Conservation (phyloP, 2,888 invertebrate species). For the Sussaba pulchella region DNA sequence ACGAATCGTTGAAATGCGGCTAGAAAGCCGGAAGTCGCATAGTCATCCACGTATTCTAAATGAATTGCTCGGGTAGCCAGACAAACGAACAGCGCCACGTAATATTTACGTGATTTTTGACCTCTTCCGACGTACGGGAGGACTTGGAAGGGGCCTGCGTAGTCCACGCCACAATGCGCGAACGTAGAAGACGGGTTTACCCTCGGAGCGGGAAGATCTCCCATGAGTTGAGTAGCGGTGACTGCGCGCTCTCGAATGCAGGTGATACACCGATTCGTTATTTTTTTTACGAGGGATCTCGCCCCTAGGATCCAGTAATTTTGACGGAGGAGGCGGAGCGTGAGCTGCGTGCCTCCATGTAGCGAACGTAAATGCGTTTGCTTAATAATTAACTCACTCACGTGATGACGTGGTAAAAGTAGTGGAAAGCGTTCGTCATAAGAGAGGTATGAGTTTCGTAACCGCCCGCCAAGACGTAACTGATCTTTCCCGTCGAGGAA, state of each 20-base stretch:
- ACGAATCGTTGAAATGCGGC: background rate
- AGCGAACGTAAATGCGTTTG: constrained; percentile 47
- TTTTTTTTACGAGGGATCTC: constrained; percentile 9
- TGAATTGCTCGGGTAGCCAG: background rate
- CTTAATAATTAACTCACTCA: constrained; percentile 44
- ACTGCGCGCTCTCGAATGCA: constrained; percentile 55
- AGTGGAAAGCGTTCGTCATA: constrained; percentile 40
- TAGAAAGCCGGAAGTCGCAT: too few relatives aligned
- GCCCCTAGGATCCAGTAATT: constrained; percentile 63
- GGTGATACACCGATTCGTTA: constrained; percentile 53
- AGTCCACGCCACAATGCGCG: constrained; percentile 62
- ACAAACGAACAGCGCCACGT: too few relatives aligned
- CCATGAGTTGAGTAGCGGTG: constrained; percentile 17
- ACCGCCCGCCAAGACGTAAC: constrained; percentile 52
- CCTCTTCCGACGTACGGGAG: background rate
- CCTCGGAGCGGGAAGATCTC: constrained; percentile 17
- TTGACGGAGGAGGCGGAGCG: constrained; percentile 19
- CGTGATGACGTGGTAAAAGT: constrained; percentile 41
- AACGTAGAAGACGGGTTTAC: constrained; percentile 23
- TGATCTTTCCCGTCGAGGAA: constrained; percentile 42
- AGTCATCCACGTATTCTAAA: background rate
- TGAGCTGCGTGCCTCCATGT: constrained; percentile 53
- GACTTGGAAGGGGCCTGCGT: constrained; percentile 58
- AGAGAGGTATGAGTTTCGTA: constrained; percentile 37
- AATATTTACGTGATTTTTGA: background rate